Base-by-base conservation (phyloP, 2,797 vertebrate species). In the Trichosurus vulpecula region DNA sequence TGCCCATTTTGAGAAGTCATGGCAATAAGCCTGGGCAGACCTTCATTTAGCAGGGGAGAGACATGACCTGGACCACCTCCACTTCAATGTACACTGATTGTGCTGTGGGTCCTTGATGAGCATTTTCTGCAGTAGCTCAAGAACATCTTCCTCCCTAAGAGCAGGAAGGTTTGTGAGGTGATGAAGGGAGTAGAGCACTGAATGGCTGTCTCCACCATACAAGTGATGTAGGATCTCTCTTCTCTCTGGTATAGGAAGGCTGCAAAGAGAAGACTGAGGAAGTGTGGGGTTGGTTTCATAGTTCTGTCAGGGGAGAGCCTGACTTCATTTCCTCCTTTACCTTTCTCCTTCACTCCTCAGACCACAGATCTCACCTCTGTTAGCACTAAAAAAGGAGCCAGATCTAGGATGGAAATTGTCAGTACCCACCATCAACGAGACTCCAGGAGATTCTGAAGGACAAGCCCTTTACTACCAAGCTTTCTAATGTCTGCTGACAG, bases 161-260 rank as follows among this genome's bases (percentile, higher is more conserved):
- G 99, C 98, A 98, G 99, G 98, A 95, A 99, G 98, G 96, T 99
- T 99, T 95, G 99, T 99, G 97, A 99, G 98, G 92, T 99, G 99
- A 97, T 99, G 99, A 94, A 99, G 99, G 94, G 99, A 98, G 74
- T 99, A 99, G 19, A 99, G 98, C 0, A 99, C 99, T 56, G 99
- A 99, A 98, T 99, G 99, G 97, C 98, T 99, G 98, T 99, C 99
- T 97, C 99, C 98, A 95, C 98, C 98, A 97, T 99, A 99, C 95
- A 99, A 98, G 98, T 99, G 99, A 90, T 98, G 98, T 97, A 99
- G 92, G 97, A 99, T 97, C 2, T 99, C 98, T n/a, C n/a, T n/a
- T 81, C 99, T 99, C 92, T 97, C 98, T 95, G 99, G 98, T 97
- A 99, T 98, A 94, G 97, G 95, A 96, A 97, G 97, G 97, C 99